Percentiles rank a stretch among this genome's conserved stretches.
Conservation (phyloP, 1,140 invertebrate species). For the Penaeus japonicus region DNA sequence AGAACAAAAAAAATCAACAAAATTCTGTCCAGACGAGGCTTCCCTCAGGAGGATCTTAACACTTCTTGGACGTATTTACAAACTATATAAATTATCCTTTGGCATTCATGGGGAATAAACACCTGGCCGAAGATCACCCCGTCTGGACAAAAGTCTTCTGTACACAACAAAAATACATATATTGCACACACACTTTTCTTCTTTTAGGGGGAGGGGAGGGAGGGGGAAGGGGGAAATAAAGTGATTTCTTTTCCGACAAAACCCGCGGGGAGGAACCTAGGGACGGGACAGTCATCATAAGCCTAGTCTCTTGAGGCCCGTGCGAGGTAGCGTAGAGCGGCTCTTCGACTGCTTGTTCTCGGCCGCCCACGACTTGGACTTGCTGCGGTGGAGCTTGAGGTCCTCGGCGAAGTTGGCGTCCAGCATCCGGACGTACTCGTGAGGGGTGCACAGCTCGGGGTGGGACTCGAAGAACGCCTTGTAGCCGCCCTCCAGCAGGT, state of each 20-base stretch:
- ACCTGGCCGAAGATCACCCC: background rate
- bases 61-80: constrained; percentile 2
- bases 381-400: constrained; percentile 76
- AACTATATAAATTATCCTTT: constrained; percentile 41
- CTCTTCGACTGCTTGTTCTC: constrained; percentile 58
- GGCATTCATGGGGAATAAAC: constrained; percentile 16
- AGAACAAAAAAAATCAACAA: constrained; percentile 52
- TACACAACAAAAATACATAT: constrained; percentile 50
- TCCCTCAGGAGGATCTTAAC: background rate
- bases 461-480: constrained; percentile 83
- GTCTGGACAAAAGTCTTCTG: constrained; percentile 42
- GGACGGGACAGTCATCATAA: constrained; percentile 37
- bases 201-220: too few relatives aligned
- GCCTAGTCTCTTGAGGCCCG: constrained; percentile 41
- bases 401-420: constrained; percentile 78
- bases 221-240: too few relatives aligned
- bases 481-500: constrained; percentile 94
- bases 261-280: constrained; percentile 9
- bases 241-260: too few relatives aligned
- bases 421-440: constrained; percentile 80
- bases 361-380: constrained; percentile 73
- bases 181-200: constrained; percentile 39
- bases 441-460: constrained; percentile 78
- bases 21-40: constrained; percentile 34
- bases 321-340: constrained; percentile 36